Evolutionary conservation across 2,888 invertebrate species (phyloP).

Genomic region (Lasioglossum figueresi): DNA sequence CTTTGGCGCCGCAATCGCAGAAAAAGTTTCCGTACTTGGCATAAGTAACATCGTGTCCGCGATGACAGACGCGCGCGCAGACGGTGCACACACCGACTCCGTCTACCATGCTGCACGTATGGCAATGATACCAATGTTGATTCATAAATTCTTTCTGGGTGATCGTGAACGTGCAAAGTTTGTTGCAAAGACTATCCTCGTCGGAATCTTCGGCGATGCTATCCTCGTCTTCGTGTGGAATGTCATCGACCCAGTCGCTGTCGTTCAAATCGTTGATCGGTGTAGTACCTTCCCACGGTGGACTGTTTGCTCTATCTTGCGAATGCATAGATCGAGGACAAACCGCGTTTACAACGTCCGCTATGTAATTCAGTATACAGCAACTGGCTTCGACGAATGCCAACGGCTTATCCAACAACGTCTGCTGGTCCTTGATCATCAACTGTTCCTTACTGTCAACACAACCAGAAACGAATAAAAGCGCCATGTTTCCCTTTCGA

Average conservation of each 20-base stretch:
- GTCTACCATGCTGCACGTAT: conserved; percentile 99
- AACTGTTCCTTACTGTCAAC: conserved; percentile 85
- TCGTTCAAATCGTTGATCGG: conserved; percentile 85
- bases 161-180: conserved; percentile 97
- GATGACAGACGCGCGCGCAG: conserved; percentile 98
- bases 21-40: conserved; percentile 99
- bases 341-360: conserved; percentile 89
- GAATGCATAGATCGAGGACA: conserved; percentile 79
- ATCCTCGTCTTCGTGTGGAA: conserved; percentile 94
- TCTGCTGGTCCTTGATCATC: conserved; percentile 84
- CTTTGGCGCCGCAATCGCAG: conserved; percentile 99
- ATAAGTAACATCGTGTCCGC: conserved; percentile 97
- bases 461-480: conserved; percentile 45
- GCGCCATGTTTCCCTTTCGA: too few relatives aligned
- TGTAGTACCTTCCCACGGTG: conserved; percentile 91
- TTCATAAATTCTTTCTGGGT: conserved; percentile 99
- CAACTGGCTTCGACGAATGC: conserved; percentile 90
- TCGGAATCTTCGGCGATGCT: conserved; percentile 97
- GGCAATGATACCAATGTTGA: conserved; percentile 99
- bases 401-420: conserved; percentile 85
- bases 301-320: conserved; percentile 86
- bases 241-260: conserved; percentile 93
- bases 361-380: conserved; percentile 93
- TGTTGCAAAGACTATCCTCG: conserved; percentile 94
- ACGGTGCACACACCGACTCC: conserved; percentile 99